These are phyloP conservation scores for Caradrina kadenii DNA, from an alignment of 2,888 invertebrate species.

Conservation along the genomic window DNA sequence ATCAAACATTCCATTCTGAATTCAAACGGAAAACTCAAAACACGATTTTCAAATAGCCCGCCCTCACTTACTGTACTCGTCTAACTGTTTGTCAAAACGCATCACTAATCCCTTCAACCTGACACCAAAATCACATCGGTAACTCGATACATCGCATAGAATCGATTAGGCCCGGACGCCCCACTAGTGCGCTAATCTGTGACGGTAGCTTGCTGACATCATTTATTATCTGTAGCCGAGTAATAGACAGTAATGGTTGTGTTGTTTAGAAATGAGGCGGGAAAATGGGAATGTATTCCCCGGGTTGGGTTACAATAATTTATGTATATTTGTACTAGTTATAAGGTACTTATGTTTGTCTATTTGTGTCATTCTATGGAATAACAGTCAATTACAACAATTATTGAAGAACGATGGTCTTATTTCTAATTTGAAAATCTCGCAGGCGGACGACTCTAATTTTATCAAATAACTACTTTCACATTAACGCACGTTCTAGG, in stretches of 20 bases:
- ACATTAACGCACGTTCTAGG: too few relatives aligned
- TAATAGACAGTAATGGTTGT: constrained; percentile 54
- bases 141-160: constrained; percentile 67
- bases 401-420: too few relatives aligned
- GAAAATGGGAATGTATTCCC: constrained; percentile 42
- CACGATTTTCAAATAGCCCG: constrained; percentile 35
- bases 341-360: background rate
- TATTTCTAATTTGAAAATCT: too few relatives aligned
- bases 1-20: constrained; percentile 5
- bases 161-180: constrained; percentile 72
- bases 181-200: constrained; percentile 67
- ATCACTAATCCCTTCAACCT: constrained; percentile 56
- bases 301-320: constrained; percentile 28
- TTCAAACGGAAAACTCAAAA: constrained; percentile 15
- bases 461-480: too few relatives aligned
- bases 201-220: constrained; percentile 64
- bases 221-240: constrained; percentile 64
- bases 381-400: background rate
- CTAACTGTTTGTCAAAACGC: constrained; percentile 55
- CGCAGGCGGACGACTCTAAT: too few relatives aligned
- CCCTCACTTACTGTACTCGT: constrained; percentile 21
- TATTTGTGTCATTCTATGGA: constrained; percentile 8
- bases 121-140: constrained; percentile 68
- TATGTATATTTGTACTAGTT: background rate
- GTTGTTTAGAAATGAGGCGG: constrained; percentile 59